phyloP scores from a whole-genome alignment of 2,797 vertebrate genomes.

The Hipposideros larvatus region DNA sequence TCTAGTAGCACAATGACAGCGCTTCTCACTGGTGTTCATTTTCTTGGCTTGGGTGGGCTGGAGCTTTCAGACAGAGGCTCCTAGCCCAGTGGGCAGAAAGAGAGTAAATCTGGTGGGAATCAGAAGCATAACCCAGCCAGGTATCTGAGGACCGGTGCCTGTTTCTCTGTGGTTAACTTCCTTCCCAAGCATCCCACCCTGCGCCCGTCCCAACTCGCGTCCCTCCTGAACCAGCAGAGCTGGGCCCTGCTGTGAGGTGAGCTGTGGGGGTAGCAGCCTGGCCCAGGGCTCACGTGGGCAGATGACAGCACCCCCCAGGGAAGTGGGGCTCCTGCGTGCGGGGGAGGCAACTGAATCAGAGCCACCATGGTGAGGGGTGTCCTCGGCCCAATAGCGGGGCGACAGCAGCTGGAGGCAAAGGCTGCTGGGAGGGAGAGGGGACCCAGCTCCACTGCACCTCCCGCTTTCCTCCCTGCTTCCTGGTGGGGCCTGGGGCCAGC shows the following conservation, averaged over 20 bases:
- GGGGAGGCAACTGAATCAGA: not conserved
- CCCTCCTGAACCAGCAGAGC: not conserved
- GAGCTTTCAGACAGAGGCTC: not conserved
- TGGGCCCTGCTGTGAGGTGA: not conserved
- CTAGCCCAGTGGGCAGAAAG: not conserved
- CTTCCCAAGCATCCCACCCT: not conserved
- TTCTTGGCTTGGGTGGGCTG: not conserved
- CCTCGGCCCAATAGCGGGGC: not conserved
- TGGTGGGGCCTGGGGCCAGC: conserved; percentile 22
- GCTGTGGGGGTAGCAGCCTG: not conserved
- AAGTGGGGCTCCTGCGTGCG: accelerated
- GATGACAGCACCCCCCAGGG: not conserved
- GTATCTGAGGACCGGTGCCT: not conserved
- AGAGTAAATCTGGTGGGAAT: not conserved
- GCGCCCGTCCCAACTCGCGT: not conserved
- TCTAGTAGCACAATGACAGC: not conserved
- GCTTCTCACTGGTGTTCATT: not conserved
- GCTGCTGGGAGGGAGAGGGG: not conserved
- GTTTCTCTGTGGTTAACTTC: not conserved
- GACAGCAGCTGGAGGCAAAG: not conserved
- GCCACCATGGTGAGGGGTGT: not conserved
- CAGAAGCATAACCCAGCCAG: not conserved
- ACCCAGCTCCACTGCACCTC: not conserved
- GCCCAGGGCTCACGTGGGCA: not conserved
- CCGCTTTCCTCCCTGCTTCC: not conserved